Percentiles rank a stretch among this genome's conserved stretches.
Evolutionary conservation across 2,113 vertebrate species (phyloP).

Genomic region (Columba livia): DNA sequence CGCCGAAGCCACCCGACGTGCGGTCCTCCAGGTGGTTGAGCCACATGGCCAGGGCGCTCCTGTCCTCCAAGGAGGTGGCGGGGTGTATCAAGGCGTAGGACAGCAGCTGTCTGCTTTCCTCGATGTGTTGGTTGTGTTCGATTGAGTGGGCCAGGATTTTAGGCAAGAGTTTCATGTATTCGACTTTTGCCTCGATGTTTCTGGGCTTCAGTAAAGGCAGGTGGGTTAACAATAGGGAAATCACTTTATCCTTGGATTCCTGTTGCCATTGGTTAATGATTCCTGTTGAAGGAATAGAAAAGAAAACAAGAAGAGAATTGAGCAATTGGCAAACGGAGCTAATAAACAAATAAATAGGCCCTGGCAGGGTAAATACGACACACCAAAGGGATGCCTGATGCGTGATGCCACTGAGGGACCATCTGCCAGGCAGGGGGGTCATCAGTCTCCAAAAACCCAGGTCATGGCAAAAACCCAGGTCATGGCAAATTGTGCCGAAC

Average conservation of each 20-base stretch:
- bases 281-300: conserved; percentile 66
- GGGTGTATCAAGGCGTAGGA: conserved; percentile 98
- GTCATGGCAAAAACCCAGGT: rapidly evolving
- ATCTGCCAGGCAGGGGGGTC: not conserved
- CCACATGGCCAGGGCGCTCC: conserved; percentile 94
- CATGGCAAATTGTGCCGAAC: rapidly evolving
- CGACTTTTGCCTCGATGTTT: conserved; percentile 93
- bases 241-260: conserved; percentile 95
- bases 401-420: rapidly evolving
- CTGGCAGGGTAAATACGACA: not conserved
- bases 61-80: conserved; percentile 94
- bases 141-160: conserved; percentile 97
- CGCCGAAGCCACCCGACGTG: conserved; percentile 78
- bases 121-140: conserved; percentile 94
- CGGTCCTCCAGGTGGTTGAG: conserved; percentile 98
- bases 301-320: not conserved
- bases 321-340: not conserved
- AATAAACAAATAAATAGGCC: not conserved
- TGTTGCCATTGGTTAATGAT: conserved; percentile 96
- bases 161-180: conserved; percentile 97
- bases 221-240: conserved; percentile 93
- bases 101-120: conserved; percentile 96
- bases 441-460: not conserved
- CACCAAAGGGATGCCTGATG: not conserved
- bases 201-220: conserved; percentile 96